phyloP scores from a whole-genome alignment of 2,888 invertebrate species.

The Tenthredo distinguenda region DNA sequence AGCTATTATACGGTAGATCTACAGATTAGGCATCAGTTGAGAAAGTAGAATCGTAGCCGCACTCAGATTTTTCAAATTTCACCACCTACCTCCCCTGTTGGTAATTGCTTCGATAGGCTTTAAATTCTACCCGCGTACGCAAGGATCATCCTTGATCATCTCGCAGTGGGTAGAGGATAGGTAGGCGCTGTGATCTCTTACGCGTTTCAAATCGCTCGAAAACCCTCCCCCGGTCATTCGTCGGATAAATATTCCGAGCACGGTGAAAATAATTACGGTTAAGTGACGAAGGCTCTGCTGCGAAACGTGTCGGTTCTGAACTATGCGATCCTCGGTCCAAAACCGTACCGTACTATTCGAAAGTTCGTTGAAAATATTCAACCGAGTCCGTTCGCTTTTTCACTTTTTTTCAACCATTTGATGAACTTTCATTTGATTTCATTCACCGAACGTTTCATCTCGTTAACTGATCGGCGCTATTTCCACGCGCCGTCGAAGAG shows the following conservation, averaged over 20 bases:
- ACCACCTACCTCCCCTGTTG: background rate
- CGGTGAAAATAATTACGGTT: slow-evolving; percentile 49
- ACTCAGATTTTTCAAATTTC: background rate
- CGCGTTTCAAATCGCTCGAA: slow-evolving; percentile 21
- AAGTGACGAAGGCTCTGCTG: slow-evolving; percentile 10
- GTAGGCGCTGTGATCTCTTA: slow-evolving; percentile 32
- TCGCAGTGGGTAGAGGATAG: background rate
- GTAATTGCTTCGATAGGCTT: background rate
- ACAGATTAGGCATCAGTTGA: background rate
- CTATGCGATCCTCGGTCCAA: background rate
- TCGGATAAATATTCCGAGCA: slow-evolving; percentile 22
- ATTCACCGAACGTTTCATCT: background rate
- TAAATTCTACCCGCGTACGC: slow-evolving; percentile 8
- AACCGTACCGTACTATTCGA: too few species aligned
- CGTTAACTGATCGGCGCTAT: background rate
- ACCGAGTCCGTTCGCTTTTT: background rate
- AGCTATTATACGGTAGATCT: background rate
- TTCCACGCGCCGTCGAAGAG: background rate
- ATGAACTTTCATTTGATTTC: background rate
- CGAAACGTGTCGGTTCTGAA: slow-evolving; percentile 21
- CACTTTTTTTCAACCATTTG: background rate
- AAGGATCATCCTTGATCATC: slow-evolving; percentile 40
- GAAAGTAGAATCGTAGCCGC: background rate
- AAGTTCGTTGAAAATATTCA: background rate
- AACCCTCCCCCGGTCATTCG: background rate